A percentile compares a stretch with the other conserved stretches of the same genome.
Evolutionary conservation across 2,113 vertebrate genomes (phyloP).

Genomic region (Pontoporia blainvillei): DNA sequence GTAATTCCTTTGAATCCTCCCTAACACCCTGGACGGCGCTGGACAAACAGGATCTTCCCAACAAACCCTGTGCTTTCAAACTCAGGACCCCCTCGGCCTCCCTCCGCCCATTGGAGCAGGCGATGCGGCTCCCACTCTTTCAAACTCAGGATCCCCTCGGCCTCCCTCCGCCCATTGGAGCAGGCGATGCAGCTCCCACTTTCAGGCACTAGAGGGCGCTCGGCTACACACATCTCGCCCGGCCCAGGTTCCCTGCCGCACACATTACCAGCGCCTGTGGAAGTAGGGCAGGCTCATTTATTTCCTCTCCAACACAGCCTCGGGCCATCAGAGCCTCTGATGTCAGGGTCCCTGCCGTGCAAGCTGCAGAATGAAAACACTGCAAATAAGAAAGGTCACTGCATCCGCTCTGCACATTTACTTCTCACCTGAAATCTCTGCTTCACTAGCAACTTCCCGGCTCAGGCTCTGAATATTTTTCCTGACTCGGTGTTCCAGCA

Average conservation of each 20-base stretch:
- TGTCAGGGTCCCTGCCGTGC: constrained; percentile 63
- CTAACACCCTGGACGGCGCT: background rate
- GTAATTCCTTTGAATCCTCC: background rate
- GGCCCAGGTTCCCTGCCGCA: background rate
- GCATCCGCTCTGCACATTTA: constrained; percentile 34
- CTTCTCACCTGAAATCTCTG: constrained; percentile 66
- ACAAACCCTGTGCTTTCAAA: background rate
- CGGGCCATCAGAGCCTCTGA: constrained; percentile 64
- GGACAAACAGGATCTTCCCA: background rate
- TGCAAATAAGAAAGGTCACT: constrained; percentile 69
- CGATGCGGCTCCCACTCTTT: background rate
- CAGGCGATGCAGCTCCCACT: background rate
- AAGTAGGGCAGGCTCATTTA: constrained; percentile 74
- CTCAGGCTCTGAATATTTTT: background rate
- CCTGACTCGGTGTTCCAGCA: background rate
- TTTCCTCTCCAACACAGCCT: constrained; percentile 69
- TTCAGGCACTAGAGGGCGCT: constrained; percentile 56
- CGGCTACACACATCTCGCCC: constrained; percentile 22
- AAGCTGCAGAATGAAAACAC: constrained; percentile 67
- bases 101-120: background rate
- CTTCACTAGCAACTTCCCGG: constrained; percentile 16
- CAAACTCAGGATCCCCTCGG: background rate
- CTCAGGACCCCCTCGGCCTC: background rate
- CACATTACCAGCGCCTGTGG: constrained; percentile 43
- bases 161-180: background rate